Evolutionary conservation across 2,797 vertebrate genomes (phyloP), one percentile per base, ranked within the genome.

Genomic region (Etheostoma nigrum): DNA sequence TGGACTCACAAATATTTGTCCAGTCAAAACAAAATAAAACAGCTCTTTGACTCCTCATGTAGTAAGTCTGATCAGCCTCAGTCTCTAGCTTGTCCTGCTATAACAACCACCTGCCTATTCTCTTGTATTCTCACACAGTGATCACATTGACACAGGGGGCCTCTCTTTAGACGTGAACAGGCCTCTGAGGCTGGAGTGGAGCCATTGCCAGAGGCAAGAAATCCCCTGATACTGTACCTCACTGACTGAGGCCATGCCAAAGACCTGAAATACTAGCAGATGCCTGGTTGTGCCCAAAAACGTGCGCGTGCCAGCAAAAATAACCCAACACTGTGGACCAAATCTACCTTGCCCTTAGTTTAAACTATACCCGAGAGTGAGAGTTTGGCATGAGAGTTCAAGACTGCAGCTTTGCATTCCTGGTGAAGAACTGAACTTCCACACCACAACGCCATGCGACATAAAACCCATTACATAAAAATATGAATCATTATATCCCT

Each of bases 1-100:
- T 91, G 90, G 92, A 93, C 93, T 83, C 88, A 83, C 93, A 95
- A 95, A 95, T 95, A 95, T 95, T 95, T 95, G 91, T 94, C 93
- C 91, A 92, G 92, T 93, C 93, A 93, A 94, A 95, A 94, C 93
- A 94, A 95, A 95, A 94, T 90, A 93, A 93, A 94, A 92, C 78
- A 74, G 85, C 88, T 91, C 88, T 90, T 88, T 89, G 89, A 89
- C 90, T 92, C 65, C 72, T 88, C 66, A 25, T 89, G 89, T 72
- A 90, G 83, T 83, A 48, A 79, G 84, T 74, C 86, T 80, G 87
- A 92, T 84, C 86, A 71, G 86, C 77, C 86, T 79, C 82, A 77
- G 88, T 86, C 88, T 90, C 77, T 54, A 65, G 84, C 86, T 83
- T 49, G 83, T 87, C 82, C 87, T 67, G 67, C 86, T 85, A 23